Base-by-base conservation (phyloP, 2,797 vertebrate species). In the Crocodylus rhombifer region DNA sequence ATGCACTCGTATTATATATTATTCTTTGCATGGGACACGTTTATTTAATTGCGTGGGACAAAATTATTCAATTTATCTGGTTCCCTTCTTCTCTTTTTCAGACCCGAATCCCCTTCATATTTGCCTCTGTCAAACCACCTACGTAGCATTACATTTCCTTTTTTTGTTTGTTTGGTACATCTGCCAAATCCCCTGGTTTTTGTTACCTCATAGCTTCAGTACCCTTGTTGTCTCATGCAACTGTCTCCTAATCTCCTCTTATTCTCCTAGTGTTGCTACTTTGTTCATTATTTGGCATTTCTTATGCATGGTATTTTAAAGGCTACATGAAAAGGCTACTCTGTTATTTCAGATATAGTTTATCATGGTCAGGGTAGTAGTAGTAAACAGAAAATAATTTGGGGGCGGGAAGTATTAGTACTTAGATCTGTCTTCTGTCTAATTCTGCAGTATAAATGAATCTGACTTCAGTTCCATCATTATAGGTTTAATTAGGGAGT, bases 31-130 rank as follows among this genome's bases (percentile, higher is more conserved):
- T 89, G 77, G 21, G 6, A 71, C 91, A 58, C 30, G 6, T 92
- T 51, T 94, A 60, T 93, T 91, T 33, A 79, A 79, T 75, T 67
- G 71, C 30, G 61, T 90, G 33, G 33, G 33, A 36, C 77, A 91
- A 14, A 55, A 28, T 93, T 83, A 56, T 90, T 89, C 62, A 89
- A 89, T 95, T 92, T 95, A 61, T 87, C 65, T 61, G 65, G 85
- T 55, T 89, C 92, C 51, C 51, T 0, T 77, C 84, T 88, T 94
- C 86, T 82, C 65, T 83, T 28, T 95, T 91, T 81, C 67, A 67
- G 86, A 63, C 83, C 13, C 84, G 86, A 11, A 90, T 84, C 89
- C 93, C 81, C 80, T 94, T 92, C 89, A 58, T 89, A 88, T 82
- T 81, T 94, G 77, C 87, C 42, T 51, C 42, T 51, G 42, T 51